Percentiles rank a stretch among this genome's conserved stretches.
phyloP scores from a whole-genome alignment of 2,797 vertebrate genomes.

The Vultur gryphus region DNA sequence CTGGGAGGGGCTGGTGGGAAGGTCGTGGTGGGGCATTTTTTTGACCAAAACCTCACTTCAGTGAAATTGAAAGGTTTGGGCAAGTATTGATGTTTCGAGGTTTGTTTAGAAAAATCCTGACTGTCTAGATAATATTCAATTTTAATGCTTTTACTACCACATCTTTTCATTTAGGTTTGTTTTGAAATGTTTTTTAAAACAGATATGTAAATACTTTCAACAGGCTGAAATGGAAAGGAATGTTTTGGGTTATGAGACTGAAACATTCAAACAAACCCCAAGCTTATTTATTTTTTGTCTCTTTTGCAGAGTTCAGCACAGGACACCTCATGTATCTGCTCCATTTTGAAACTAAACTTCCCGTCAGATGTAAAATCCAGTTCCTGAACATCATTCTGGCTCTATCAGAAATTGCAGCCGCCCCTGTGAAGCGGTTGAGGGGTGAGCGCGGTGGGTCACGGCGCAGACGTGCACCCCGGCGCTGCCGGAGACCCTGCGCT shows the following conservation, averaged over 20 bases:
- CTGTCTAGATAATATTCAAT: rapidly evolving
- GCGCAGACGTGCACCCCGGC: rapidly evolving
- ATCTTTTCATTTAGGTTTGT: background rate
- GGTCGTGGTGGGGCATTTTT: background rate
- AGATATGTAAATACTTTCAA: background rate
- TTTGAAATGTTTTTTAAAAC: background rate
- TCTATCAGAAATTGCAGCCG: rapidly evolving
- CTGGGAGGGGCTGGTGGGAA: background rate
- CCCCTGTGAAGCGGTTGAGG: rapidly evolving
- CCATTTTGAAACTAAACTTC: background rate
- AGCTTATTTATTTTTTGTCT: rapidly evolving
- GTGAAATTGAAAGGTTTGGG: background rate
- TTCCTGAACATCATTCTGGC: background rate
- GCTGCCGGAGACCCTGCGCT: background rate
- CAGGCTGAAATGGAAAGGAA: background rate
- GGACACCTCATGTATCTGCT: background rate
- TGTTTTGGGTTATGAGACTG: background rate
- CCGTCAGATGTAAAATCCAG: background rate
- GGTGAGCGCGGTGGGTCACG: rapidly evolving
- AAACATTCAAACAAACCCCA: background rate
- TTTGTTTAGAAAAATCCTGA: background rate
- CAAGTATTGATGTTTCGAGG: too few relatives aligned
- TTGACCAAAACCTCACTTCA: background rate
- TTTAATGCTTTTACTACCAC: background rate
- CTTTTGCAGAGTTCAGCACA: background rate